Conservation (phyloP, 2,113 vertebrate species). For the Mastomys coucha region DNA sequence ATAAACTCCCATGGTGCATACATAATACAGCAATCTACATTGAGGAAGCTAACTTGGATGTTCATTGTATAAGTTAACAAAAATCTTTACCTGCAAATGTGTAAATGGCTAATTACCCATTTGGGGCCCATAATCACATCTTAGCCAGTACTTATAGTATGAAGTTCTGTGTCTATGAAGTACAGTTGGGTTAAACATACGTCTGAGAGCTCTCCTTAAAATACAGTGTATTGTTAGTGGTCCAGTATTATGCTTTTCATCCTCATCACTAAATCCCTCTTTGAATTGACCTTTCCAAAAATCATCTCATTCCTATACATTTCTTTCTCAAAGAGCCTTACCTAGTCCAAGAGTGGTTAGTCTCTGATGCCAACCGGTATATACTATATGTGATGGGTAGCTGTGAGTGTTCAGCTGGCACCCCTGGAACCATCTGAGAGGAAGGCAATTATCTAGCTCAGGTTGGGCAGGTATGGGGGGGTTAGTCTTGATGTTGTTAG, state of each 20-base stretch:
- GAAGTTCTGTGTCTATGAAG: not conserved
- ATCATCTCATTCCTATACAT: not conserved
- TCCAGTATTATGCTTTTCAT: not conserved
- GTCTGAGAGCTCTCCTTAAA: not conserved
- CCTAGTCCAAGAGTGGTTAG: constrained; percentile 7
- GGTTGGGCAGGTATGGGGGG: not conserved
- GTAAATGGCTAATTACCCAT: not conserved
- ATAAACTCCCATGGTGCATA: not conserved
- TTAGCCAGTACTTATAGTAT: not conserved
- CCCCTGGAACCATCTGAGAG: not conserved
- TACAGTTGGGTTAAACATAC: not conserved
- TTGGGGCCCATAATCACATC: not conserved
- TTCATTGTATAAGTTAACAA: not conserved
- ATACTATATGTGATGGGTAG: not conserved
- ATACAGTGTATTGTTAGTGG: not conserved
- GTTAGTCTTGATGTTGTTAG: not conserved
- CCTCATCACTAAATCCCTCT: constrained; percentile 1
- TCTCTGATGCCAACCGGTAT: not conserved
- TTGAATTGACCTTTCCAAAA: constrained; percentile 40
- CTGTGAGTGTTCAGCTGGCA: not conserved
- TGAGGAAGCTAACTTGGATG: not conserved
- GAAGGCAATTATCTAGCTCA: not conserved
- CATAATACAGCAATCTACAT: not conserved
- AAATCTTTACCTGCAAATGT: constrained; percentile 8
- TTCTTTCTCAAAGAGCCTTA: constrained; percentile 52